Evolutionary conservation across 2,888 invertebrate genomes (phyloP).

Genomic region (Malachius bipustulatus): DNA sequence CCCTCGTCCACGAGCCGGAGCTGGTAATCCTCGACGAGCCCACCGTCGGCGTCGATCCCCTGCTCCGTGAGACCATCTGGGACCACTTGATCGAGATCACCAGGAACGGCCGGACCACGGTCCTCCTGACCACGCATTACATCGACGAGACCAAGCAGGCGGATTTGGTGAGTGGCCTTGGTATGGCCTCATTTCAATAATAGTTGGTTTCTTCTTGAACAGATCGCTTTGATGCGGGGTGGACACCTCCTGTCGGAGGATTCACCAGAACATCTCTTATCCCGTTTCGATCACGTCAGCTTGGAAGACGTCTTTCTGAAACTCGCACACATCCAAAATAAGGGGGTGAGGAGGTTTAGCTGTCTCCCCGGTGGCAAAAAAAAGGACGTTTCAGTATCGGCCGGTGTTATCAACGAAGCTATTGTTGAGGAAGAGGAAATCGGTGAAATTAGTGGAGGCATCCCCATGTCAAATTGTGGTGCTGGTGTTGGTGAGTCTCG

Average conservation of each 20-base stretch:
- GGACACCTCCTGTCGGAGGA: conserved; percentile 78
- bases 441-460: conserved; percentile 72
- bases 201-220: too few relatives aligned
- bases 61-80: conserved; percentile 91
- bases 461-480: conserved; percentile 63
- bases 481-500: too few relatives aligned
- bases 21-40: too few relatives aligned
- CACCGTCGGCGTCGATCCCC: too few relatives aligned
- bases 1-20: too few relatives aligned
- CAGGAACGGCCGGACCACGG: conserved; percentile 76
- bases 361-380: conserved; percentile 68
- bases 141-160: conserved; percentile 86
- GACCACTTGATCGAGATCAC: conserved; percentile 80
- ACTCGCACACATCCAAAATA: conserved; percentile 66
- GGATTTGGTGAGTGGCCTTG: conserved; percentile 66
- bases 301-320: conserved; percentile 75
- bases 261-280: conserved; percentile 58
- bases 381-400: conserved; percentile 52
- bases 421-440: conserved; percentile 53
- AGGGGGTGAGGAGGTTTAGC: conserved; percentile 66
- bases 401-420: conserved; percentile 52
- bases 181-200: too few relatives aligned
- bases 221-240: conserved; percentile 77
- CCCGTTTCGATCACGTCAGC: conserved; percentile 58
- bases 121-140: conserved; percentile 82